These are phyloP conservation scores for Pseudomyrmex flavicornis DNA, from an alignment of 1,140 invertebrate species.

Conservation along the genomic window DNA sequence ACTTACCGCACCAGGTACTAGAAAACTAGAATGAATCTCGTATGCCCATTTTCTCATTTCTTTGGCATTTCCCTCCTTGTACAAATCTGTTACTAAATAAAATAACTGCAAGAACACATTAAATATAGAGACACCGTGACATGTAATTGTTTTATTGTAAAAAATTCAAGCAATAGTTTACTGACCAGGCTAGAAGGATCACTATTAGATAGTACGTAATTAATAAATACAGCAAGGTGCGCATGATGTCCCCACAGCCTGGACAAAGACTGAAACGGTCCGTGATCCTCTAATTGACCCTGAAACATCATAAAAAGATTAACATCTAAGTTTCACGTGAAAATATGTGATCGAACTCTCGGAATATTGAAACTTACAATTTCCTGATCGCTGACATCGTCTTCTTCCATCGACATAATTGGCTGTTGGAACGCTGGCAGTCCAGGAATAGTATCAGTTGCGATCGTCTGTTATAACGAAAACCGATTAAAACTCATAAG, in stretches of 20 bases:
- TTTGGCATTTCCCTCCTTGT: constrained; percentile 93
- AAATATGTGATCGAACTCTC: no score
- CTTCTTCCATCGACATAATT: constrained; percentile 98
- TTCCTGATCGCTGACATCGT: constrained; percentile 95
- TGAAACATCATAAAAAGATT: constrained; percentile 75
- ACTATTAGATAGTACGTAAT: constrained; percentile 94
- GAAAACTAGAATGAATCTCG: constrained; percentile 98
- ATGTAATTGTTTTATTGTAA: constrained; percentile 11
- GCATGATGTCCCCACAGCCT: constrained; percentile 91
- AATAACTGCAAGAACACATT: constrained; percentile 89
- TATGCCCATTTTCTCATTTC: constrained; percentile 98
- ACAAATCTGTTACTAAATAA: constrained; percentile 94
- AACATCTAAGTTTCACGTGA: constrained; percentile 38
- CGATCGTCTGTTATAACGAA: constrained; percentile 50
- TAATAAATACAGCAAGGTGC: constrained; percentile 95
- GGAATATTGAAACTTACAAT: constrained; percentile 85
- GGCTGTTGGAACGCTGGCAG: constrained; percentile 87
- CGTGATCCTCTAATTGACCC: constrained; percentile 90
- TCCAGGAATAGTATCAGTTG: constrained; percentile 79
- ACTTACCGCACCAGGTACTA: constrained; percentile 94
- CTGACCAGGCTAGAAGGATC: constrained; percentile 92
- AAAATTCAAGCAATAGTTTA: constrained; percentile 23
- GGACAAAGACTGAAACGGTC: constrained; percentile 91
- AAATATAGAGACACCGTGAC: neutral
- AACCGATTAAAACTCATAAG: constrained; percentile 26